phyloP scores from a whole-genome alignment of 2,888 invertebrate species.

The Onthophagus sagittarius region DNA sequence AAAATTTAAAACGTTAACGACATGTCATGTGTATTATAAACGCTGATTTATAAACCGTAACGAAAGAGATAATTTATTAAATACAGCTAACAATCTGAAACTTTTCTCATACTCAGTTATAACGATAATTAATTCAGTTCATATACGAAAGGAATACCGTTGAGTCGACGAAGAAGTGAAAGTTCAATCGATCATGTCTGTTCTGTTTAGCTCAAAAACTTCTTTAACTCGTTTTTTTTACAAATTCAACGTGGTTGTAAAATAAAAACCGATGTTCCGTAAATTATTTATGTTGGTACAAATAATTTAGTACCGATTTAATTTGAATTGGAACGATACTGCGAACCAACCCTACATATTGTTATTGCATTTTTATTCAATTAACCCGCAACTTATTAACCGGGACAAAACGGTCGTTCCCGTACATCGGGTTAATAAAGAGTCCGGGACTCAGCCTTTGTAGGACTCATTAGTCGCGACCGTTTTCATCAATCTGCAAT shows the following conservation, averaged over 20 bases:
- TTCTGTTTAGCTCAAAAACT: not conserved
- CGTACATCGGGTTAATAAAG: conserved; percentile 9
- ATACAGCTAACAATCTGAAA: not conserved
- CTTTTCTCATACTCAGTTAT: not conserved
- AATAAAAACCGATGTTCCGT: no score
- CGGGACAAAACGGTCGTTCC: not conserved
- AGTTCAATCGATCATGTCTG: not conserved
- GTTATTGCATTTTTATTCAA: not conserved
- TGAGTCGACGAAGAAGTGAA: not conserved
- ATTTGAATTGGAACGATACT: not conserved
- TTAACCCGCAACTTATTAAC: not conserved
- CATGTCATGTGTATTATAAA: not conserved
- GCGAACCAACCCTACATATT: not conserved
- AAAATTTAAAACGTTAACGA: not conserved
- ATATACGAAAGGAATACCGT: not conserved
- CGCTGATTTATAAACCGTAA: not conserved
- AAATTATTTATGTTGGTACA: not conserved
- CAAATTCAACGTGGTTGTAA: no score
- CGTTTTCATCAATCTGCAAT: conserved; percentile 11
- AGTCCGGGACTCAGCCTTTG: not conserved
- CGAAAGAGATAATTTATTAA: not conserved
- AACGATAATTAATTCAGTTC: not conserved
- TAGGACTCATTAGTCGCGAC: not conserved
- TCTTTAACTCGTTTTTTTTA: no score
- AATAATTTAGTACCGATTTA: not conserved